Percentiles rank a stretch among this genome's conserved stretches.
phyloP scores from a whole-genome alignment of 2,113 vertebrate genomes.

The Uropsilus gracilis region DNA sequence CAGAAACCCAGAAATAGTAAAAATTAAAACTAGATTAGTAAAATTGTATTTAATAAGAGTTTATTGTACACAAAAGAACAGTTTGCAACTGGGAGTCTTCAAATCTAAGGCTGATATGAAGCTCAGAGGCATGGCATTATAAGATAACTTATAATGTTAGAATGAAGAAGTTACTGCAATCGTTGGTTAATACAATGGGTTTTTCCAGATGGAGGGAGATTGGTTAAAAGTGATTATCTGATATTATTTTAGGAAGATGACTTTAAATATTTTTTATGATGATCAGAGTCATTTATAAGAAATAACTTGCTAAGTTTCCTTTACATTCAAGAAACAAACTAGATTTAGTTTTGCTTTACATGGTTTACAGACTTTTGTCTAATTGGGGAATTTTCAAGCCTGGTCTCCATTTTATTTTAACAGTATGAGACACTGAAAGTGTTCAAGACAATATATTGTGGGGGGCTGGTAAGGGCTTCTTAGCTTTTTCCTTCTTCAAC shows the following conservation, averaged over 20 bases:
- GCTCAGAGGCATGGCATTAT: neutral
- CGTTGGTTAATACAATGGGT: neutral
- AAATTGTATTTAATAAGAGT: neutral
- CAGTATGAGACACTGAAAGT: neutral
- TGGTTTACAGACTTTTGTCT: neutral
- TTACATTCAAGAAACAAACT: neutral
- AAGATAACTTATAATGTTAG: neutral
- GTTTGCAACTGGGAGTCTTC: neutral
- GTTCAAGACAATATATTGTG: neutral
- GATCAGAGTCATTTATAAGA: neutral
- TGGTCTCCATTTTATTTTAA: neutral
- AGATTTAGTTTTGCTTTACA: neutral
- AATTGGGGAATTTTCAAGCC: neutral
- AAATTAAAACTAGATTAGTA: neutral
- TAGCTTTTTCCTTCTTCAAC: too few species aligned
- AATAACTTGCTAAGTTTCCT: neutral
- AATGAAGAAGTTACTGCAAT: neutral
- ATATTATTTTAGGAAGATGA: neutral
- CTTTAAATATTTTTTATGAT: neutral
- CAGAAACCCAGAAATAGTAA: neutral
- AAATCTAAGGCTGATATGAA: neutral
- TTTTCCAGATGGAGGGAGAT: neutral
- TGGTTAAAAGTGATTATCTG: neutral
- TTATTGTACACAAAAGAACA: neutral
- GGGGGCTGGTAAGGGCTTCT: neutral